A percentile compares a stretch with the other conserved stretches of the same genome.
Conservation (phyloP, 1,140 invertebrate genomes). For the Hyles euphorbiae region DNA sequence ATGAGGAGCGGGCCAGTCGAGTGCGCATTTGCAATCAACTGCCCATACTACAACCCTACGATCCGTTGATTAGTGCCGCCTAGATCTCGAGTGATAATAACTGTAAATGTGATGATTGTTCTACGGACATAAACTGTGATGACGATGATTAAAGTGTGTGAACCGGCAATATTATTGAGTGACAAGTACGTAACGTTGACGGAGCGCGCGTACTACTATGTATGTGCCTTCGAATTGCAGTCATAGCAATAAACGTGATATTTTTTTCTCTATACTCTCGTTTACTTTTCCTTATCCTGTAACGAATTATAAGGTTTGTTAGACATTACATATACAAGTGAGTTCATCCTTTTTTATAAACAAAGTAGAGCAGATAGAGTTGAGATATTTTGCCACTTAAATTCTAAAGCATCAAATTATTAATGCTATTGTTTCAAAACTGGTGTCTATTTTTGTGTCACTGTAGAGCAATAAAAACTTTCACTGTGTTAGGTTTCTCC, state of each 20-base stretch:
- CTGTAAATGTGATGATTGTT: conserved; percentile 40
- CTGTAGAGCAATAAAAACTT: conserved; percentile 52
- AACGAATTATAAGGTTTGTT: not conserved
- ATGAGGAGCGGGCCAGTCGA: conserved; percentile 71
- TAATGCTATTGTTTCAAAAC: conserved; percentile 28
- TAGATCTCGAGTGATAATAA: conserved; percentile 44
- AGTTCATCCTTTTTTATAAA: too few species aligned
- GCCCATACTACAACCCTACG: conserved; percentile 56
- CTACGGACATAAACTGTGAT: conserved; percentile 37
- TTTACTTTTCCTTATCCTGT: conserved; percentile 33
- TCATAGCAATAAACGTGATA: conserved; percentile 70
- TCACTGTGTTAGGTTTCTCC: conserved; percentile 63
- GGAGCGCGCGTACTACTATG: conserved; percentile 59
- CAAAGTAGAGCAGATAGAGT: too few species aligned
- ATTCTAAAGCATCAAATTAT: too few species aligned
- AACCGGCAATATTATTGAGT: conserved; percentile 42
- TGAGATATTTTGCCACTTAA: too few species aligned
- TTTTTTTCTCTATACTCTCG: conserved; percentile 49
- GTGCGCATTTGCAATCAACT: conserved; percentile 33
- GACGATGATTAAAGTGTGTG: conserved; percentile 28
- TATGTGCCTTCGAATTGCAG: conserved; percentile 74
- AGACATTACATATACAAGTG: not conserved
- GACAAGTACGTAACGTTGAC: conserved; percentile 64
- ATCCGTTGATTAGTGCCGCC: conserved; percentile 63
- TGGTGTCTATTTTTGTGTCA: conserved; percentile 39